These are phyloP conservation scores for Caligus rogercresseyi DNA, from an alignment of 1,140 invertebrate genomes.

Conservation along the genomic window DNA sequence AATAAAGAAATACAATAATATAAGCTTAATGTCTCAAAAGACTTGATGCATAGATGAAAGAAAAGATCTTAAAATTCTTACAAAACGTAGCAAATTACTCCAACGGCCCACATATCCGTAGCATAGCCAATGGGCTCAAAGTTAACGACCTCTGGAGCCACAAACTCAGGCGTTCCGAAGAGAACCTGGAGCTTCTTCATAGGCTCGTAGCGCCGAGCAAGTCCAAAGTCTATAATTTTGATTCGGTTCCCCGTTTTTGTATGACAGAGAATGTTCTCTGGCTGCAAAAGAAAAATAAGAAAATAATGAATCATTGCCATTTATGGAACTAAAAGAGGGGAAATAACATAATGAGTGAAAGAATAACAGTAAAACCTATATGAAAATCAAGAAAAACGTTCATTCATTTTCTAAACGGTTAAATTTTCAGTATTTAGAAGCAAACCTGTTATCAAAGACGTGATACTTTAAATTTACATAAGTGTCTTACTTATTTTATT, in stretches of 20 bases:
- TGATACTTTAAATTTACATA: too few species aligned
- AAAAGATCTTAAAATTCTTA: conserved; percentile 44
- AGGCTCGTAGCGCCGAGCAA: conserved; percentile 78
- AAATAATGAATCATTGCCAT: too few species aligned
- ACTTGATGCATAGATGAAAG: not conserved
- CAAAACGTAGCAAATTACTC: conserved; percentile 93
- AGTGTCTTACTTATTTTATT: too few species aligned
- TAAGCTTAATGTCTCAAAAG: too few species aligned
- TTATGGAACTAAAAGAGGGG: too few species aligned
- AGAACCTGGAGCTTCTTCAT: conserved; percentile 74
- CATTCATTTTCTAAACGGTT: too few species aligned
- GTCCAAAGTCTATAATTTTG: conserved; percentile 93
- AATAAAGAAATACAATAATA: too few species aligned
- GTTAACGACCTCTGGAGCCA: conserved; percentile 94
- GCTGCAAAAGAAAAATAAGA: conserved; percentile 49
- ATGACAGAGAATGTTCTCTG: conserved; percentile 90
- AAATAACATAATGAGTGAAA: too few species aligned
- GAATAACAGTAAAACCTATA: too few species aligned
- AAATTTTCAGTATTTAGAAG: too few species aligned
- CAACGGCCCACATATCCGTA: conserved; percentile 95
- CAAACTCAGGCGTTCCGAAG: conserved; percentile 96
- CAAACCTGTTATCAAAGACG: too few species aligned
- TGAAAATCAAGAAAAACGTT: too few species aligned
- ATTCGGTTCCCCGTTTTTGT: conserved; percentile 86
- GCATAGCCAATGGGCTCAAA: conserved; percentile 85